Conservation (phyloP, 2,797 vertebrate genomes). For the Malurus splendens region DNA sequence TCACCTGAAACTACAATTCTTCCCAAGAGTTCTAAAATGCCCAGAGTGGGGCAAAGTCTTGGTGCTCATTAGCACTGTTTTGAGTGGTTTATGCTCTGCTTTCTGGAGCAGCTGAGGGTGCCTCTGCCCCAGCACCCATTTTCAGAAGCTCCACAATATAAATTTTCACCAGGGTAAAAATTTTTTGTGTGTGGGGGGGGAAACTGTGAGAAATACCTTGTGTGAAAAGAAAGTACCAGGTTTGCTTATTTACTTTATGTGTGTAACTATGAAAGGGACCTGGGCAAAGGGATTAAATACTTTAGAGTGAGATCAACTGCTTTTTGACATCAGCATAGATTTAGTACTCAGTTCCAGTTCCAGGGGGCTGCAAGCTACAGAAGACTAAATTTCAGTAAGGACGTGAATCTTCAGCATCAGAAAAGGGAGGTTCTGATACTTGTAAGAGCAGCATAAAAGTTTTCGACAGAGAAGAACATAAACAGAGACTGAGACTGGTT, state of each 20-base stretch:
- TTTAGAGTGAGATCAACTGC: neutral
- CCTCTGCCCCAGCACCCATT: neutral
- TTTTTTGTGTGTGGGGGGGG: neutral
- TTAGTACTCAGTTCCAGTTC: neutral
- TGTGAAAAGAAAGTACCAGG: neutral
- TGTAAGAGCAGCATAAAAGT: neutral
- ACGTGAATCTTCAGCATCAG: neutral
- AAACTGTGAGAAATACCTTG: neutral
- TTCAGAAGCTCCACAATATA: neutral
- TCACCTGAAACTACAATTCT: neutral
- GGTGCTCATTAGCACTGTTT: fast-evolving
- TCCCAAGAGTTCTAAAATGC: neutral
- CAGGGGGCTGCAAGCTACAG: neutral
- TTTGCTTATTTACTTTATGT: neutral
- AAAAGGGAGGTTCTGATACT: neutral
- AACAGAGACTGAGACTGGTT: neutral
- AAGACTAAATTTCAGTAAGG: neutral
- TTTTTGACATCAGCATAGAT: neutral
- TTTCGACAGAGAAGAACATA: neutral
- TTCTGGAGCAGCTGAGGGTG: neutral
- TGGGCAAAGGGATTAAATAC: neutral
- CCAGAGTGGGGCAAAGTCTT: neutral
- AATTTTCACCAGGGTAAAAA: neutral
- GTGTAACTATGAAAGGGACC: neutral
- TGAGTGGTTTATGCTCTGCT: neutral